Evolutionary conservation across 2,888 invertebrate genomes (phyloP).

Genomic region (Heliconius sara): DNA sequence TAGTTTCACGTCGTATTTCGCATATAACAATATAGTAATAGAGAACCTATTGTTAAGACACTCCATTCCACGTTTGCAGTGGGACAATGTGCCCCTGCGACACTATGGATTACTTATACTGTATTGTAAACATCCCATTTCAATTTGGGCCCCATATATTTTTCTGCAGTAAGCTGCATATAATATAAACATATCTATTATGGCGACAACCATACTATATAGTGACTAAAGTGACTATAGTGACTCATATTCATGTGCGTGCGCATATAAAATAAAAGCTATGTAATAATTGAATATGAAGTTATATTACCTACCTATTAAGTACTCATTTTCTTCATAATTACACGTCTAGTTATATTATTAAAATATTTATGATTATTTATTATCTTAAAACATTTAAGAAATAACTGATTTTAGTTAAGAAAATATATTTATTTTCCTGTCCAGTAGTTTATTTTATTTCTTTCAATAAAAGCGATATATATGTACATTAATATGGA

Average conservation of each 20-base stretch:
- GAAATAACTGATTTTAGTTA: background rate
- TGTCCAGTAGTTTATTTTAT: background rate
- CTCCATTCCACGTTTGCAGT: too few species aligned
- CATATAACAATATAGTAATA: background rate
- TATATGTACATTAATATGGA: background rate
- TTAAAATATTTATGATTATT: background rate
- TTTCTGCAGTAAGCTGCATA: background rate
- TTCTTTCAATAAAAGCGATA: slow-evolving; percentile 40
- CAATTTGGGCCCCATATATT: background rate
- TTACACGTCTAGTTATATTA: background rate
- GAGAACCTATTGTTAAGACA: background rate
- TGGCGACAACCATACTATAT: background rate
- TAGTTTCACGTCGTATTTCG: too few species aligned
- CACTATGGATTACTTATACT: too few species aligned
- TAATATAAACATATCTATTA: background rate
- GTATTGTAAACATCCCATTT: too few species aligned
- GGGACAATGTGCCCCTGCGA: too few species aligned
- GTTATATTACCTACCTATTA: background rate
- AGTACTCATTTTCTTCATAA: background rate
- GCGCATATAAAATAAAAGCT: background rate
- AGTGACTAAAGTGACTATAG: background rate
- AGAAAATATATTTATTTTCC: background rate
- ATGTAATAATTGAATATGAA: background rate
- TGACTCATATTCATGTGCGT: background rate
- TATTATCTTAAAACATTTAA: too few species aligned